Base-by-base conservation (phyloP, 2,113 vertebrate genomes). In the Pardalotus punctatus region DNA sequence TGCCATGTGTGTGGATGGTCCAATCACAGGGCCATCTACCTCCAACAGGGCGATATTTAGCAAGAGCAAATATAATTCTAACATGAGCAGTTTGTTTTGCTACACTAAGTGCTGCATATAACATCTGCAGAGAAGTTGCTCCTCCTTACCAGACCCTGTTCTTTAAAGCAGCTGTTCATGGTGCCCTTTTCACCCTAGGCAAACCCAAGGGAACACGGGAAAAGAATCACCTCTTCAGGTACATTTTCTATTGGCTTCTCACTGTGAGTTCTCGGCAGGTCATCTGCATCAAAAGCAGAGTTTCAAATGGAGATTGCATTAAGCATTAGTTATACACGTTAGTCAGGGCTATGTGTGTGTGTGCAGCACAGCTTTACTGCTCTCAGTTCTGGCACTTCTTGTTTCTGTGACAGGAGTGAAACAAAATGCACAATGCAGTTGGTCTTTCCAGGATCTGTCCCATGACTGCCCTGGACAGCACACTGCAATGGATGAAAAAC, bases 261-360 rank as follows among this genome's bases (percentile, higher is more conserved):
- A 11, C 65, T 36, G 21, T 24, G 50, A 51, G 6, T 7, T 27
- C 20, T 38, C 5, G 5, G n/a, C 36, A 81, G 33, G 11, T 45
- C 5, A 1, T 25, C 64, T 67, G 36, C 14, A 13, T 9, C 61
- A 71, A 74, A 82, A 82, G 14, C 31, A 70, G 12, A 62, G 18
- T 29, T 88, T 65, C 43, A 43, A 57, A 43, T 5, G 2, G 47
- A 54, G 65, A 57, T 11, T 43, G 18, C 29, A 43, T 43, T 29
- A 48, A 57, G 6, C 0, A 0, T 58, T 64, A 74, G 5, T 47
- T 53, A 15, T 9, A 20, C 11, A 3, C 6, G 9, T 38, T 70
- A 74, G 42, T 61, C 33, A 67, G 66, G 22, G 48, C 6, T 66
- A 33, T 28, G 72, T 6, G 11, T 20, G 20, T 3, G 4, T 42